Evolutionary conservation across 2,797 vertebrate genomes (phyloP), one percentile per base, ranked within the genome.

Genomic region (Thripadectes ignobilis): DNA sequence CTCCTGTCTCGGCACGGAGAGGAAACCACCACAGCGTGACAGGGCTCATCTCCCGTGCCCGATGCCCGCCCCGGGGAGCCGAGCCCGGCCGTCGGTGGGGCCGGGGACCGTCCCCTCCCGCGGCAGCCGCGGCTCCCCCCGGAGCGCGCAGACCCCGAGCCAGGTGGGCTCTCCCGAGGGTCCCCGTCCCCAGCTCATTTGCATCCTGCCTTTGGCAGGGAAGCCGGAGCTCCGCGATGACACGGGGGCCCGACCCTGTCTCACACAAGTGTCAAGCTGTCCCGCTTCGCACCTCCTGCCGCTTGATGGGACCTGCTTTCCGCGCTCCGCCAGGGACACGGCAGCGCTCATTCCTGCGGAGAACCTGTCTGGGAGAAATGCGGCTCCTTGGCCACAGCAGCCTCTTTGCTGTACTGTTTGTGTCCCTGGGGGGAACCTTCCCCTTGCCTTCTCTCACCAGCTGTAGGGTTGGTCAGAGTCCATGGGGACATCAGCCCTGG

Each of bases 191-290:
- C 51, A 9, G 12, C 18, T 88, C 79, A 88, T 88, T 43, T 81
- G 69, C 92, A 88, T 86, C 63, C 3, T 0, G 55, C 9, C 0
- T 36, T 72, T 16, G 88, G 82, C 81, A 79, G 89, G 82, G 72
- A 39, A 46, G 67, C 36, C 36, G 52, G 54, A n/a, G 32, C 54
- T 14, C 10, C 9, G 0, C 49, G 22, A 21, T 83, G 92, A 84
- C 38, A 62, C 3, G 3, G 11, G 86, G 92, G 84, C 92, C 81
- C 62, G 91, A 78, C 96, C 95, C 84, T 93, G 95, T 91, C 76
- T 72, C 12, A 32, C 80, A 58, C 86, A 41, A 54, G 26, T 54
- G 92, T 34, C 91, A 45, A 94, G 51, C 91, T 94, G 96, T 95
- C 92, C 86, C 2, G 2, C 41, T 26, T 14, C 9, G 79, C 90